Evolutionary conservation across 2,888 invertebrate species (phyloP).

Genomic region (Lobophora halterata): DNA sequence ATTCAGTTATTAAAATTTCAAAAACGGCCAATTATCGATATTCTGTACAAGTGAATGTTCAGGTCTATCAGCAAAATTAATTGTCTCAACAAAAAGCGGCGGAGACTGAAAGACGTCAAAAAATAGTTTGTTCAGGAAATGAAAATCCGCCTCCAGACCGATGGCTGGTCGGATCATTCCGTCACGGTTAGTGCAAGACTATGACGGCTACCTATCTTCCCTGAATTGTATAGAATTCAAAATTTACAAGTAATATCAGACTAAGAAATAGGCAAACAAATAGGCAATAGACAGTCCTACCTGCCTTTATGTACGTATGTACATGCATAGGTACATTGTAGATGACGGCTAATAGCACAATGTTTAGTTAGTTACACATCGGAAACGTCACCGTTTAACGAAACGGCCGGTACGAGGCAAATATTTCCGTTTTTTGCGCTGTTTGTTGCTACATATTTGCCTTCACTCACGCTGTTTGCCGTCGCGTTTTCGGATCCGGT

Average conservation of each 20-base stretch:
- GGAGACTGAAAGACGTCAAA: slow-evolving; percentile 2
- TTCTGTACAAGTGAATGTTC: no score
- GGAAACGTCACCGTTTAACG: slow-evolving; percentile 41
- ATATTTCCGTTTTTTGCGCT: slow-evolving; percentile 56
- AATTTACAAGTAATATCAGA: no score
- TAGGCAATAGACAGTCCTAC: no score
- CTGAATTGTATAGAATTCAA: no score
- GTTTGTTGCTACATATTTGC: no score
- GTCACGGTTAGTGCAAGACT: no score
- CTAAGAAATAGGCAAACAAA: no score
- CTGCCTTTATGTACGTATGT: no score
- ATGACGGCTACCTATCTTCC: no score
- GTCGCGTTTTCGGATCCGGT: slow-evolving; percentile 50
- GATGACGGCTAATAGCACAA: slow-evolving; percentile 2
- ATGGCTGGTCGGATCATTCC: slow-evolving; percentile 16
- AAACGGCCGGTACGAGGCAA: slow-evolving; percentile 48
- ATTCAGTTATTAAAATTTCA: no score
- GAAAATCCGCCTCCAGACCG: slow-evolving; percentile 44
- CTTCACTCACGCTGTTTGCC: slow-evolving; percentile 63
- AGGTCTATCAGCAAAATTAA: no score
- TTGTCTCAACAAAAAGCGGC: slow-evolving; percentile 4
- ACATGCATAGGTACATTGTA: slow-evolving; percentile 7
- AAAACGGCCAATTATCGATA: no score
- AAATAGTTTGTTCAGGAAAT: slow-evolving; percentile 48
- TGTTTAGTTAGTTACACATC: slow-evolving; percentile 31